Evolutionary conservation across 2,888 invertebrate genomes (phyloP).

Genomic region (Sabatieria punctata): DNA sequence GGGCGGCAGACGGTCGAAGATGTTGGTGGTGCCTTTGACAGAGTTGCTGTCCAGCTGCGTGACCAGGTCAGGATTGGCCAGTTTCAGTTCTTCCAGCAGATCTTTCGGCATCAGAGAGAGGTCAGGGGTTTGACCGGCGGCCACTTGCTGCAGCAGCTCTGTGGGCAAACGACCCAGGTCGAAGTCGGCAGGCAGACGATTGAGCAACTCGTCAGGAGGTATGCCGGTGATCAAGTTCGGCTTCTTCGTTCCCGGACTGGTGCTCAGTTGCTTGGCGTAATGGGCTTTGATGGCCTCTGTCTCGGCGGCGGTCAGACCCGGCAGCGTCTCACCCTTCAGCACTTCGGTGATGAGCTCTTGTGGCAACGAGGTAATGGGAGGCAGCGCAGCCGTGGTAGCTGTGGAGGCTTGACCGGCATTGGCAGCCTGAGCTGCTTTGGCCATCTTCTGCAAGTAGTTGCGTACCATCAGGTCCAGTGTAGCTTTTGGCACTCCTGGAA

Average conservation of each 20-base stretch:
- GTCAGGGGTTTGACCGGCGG: neutral
- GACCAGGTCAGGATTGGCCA: neutral
- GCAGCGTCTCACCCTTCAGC: neutral
- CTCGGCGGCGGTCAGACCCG: neutral
- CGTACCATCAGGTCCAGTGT: neutral
- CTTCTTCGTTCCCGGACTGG: too few species aligned
- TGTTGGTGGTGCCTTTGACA: neutral
- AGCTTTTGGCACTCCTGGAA: slow-evolving; percentile 18
- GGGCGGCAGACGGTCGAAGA: neutral
- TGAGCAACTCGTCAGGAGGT: slow-evolving; percentile 6
- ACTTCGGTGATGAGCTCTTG: neutral
- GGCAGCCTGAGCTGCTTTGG: neutral
- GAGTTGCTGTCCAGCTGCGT: neutral
- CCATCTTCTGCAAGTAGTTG: neutral
- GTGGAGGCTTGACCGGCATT: neutral
- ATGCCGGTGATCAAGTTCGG: too few species aligned
- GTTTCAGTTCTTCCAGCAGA: neutral
- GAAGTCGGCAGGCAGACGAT: slow-evolving; percentile 2
- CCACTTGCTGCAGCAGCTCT: neutral
- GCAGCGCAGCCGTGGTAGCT: neutral
- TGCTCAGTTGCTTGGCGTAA: neutral
- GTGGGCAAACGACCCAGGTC: slow-evolving; percentile 1
- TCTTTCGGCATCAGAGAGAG: neutral
- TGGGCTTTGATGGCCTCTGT: neutral
- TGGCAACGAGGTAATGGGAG: neutral